Base-by-base conservation (phyloP, 2,113 vertebrate genomes). In the Laticauda colubrina region DNA sequence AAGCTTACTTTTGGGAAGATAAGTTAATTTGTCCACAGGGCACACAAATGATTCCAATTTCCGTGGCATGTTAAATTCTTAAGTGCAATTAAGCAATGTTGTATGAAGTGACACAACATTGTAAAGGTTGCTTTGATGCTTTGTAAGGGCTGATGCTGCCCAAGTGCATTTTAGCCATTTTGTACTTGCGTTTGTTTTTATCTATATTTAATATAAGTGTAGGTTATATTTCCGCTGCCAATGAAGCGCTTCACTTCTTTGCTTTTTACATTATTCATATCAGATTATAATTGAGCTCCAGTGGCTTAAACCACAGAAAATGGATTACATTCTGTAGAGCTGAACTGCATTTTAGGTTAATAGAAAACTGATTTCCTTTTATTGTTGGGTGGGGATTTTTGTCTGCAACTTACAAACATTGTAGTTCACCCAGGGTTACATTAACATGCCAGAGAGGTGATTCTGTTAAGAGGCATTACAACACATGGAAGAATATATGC, bases 261-360 rank as follows among this genome's bases (percentile, higher is more conserved):
- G 51, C 57, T 87, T 51, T 93, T 93, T 61, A 93, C 55, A 91
- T 89, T 93, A 93, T 91, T 91, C 87, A 93, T 91, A 91, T 89
- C 48, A 23, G 56, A 91, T 85, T 89, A 54, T 89, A 93, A 85
- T 91, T 93, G 90, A 85, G 64, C 69, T 54, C 43, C 64, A 45
- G 81, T 88, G 48, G 45, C 45, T 89, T 91, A 89, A 85, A 91
- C 5, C 69, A 64, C 55, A 89, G 29, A 85, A 48, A 89, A 85
- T 64, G 87, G 61, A 91, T 91, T 91, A 89, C 48, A 54, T 34
- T 81, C 53, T 89, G 87, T 64, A 91, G 64, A 89, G 51, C 3
- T 75, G 43, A 56, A 29, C 23, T 75, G 54, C 39, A 85, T 56
- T 89, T 2, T 57, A 54, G 39, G 39, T 91, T 81, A 53, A 21